Percentiles rank a stretch among this genome's conserved stretches.
Evolutionary conservation across 2,113 vertebrate genomes (phyloP).

Genomic region (Cephalopholis sonnerati): DNA sequence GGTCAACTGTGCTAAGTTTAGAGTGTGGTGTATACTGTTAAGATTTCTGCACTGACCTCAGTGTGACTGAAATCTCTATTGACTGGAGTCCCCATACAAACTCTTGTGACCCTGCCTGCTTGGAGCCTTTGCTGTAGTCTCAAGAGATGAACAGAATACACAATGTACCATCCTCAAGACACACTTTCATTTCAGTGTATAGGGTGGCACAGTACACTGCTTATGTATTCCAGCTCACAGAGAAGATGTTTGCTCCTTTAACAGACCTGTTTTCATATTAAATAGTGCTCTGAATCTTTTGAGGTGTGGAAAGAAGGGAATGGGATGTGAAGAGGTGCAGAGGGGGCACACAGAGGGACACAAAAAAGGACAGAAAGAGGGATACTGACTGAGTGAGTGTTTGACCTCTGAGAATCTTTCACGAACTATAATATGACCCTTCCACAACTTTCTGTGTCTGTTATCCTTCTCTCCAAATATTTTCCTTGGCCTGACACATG

Average conservation of each 20-base stretch:
- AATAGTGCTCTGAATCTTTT: neutral
- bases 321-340: neutral
- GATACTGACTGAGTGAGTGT: constrained; percentile 17
- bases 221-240: constrained; percentile 20
- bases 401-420: constrained; percentile 49
- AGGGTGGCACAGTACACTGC: constrained; percentile 4
- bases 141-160: constrained; percentile 7
- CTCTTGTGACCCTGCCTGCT: constrained; percentile 10
- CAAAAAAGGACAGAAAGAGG: neutral
- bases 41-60: constrained; percentile 30
- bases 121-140: constrained; percentile 18
- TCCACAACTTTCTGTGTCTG: constrained; percentile 58
- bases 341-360: neutral
- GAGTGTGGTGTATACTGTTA: constrained; percentile 21
- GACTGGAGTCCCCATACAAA: constrained; percentile 42
- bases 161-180: constrained; percentile 7
- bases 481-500: constrained; percentile 72
- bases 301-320: constrained; percentile 8
- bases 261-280: constrained; percentile 33
- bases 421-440: constrained; percentile 53
- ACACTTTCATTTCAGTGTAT: constrained; percentile 23
- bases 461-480: constrained; percentile 74
- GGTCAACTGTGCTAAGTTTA: constrained; percentile 33
- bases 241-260: constrained; percentile 16
- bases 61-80: constrained; percentile 16